Conservation (phyloP, 2,797 vertebrate genomes). For the Protonibea diacanthus region DNA sequence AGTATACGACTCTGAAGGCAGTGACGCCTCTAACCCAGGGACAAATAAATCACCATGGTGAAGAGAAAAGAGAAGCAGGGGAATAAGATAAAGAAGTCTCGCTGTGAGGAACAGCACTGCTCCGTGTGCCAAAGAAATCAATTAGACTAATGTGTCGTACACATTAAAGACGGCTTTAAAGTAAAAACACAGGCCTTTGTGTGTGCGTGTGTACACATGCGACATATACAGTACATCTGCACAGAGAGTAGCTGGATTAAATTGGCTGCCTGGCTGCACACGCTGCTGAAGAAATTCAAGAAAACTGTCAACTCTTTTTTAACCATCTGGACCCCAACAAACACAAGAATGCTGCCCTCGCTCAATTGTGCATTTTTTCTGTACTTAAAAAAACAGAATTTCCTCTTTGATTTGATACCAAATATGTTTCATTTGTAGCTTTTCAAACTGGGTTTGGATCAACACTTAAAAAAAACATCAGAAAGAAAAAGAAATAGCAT, state of each 20-base stretch:
- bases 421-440: too few relatives aligned
- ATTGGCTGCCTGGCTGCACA: not conserved
- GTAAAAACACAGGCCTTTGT: conserved; percentile 5
- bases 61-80: conserved; percentile 54
- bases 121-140: conserved; percentile 55
- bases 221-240: not conserved
- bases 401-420: too few relatives aligned
- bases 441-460: too few relatives aligned
- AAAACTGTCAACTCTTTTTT: not conserved
- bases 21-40: conserved; percentile 60
- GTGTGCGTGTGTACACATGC: not conserved
- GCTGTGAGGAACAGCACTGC: conserved; percentile 42
- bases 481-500: too few relatives aligned
- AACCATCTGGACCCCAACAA: not conserved
- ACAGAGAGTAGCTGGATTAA: not conserved
- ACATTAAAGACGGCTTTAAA: conserved; percentile 44
- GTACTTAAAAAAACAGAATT: too few relatives aligned
- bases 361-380: too few relatives aligned
- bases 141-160: conserved; percentile 55
- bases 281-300: not conserved
- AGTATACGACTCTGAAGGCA: conserved; percentile 62
- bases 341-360: too few relatives aligned
- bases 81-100: conserved; percentile 62
- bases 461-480: too few relatives aligned
- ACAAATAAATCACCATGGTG: conserved; percentile 71